These are phyloP conservation scores for Conger conger DNA, from an alignment of 2,113 vertebrate genomes.

Conservation along the genomic window DNA sequence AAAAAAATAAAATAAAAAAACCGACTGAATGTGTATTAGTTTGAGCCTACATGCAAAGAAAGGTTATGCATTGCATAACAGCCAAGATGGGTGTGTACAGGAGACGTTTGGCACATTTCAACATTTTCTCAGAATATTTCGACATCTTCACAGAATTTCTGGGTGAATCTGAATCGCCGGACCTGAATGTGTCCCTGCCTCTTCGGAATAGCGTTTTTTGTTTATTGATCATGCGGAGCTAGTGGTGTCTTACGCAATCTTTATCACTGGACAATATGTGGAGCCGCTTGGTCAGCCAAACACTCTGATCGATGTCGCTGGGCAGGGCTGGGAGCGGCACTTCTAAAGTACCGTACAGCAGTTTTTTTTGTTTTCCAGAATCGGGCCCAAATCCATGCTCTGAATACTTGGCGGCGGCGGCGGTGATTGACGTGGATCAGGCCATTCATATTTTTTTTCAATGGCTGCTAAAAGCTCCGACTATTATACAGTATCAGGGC, in stretches of 20 bases:
- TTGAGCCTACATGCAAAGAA: constrained; percentile 44
- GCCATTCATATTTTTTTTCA: background rate
- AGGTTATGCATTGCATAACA: constrained; percentile 34
- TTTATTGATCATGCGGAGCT: background rate
- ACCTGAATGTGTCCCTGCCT: background rate
- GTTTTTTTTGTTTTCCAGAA: background rate
- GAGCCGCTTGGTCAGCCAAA: background rate
- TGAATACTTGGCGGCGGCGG: background rate
- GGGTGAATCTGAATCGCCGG: background rate
- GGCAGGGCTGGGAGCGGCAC: background rate
- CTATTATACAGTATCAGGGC: too few relatives aligned
- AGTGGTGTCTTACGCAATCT: background rate
- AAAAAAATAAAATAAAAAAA: too few relatives aligned
- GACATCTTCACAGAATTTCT: background rate
- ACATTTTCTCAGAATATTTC: background rate
- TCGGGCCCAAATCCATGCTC: background rate
- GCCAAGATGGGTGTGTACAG: background rate
- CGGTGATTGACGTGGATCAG: background rate
- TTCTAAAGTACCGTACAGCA: background rate
- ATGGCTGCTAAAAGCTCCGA: too few relatives aligned
- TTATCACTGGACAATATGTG: background rate
- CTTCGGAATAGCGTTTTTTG: background rate
- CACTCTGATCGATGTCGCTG: background rate
- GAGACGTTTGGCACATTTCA: background rate
- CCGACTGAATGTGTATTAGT: constrained; percentile 63